phyloP scores from a whole-genome alignment of 1,140 invertebrate species.

The Drosophila pandora region DNA sequence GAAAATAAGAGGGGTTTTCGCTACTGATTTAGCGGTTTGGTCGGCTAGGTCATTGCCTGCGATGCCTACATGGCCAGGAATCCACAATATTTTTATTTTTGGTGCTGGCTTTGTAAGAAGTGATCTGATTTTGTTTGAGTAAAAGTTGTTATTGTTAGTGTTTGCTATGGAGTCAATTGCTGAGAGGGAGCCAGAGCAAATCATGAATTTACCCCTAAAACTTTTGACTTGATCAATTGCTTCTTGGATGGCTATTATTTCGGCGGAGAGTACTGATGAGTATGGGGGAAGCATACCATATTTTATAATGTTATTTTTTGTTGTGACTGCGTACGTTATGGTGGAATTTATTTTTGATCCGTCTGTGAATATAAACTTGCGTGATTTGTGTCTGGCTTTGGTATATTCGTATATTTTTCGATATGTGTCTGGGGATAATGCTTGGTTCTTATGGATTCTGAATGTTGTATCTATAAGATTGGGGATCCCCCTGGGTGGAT shows the following conservation, averaged over 20 bases:
- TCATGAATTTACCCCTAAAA: constrained; percentile 8
- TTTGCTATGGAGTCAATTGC: constrained; percentile 1
- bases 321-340: background rate
- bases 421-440: no score
- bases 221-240: constrained; percentile 13
- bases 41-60: constrained; percentile 14
- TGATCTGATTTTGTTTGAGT: constrained; percentile 14
- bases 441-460: no score
- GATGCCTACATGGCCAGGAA: constrained; percentile 19
- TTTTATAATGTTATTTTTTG: constrained; percentile 6
- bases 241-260: constrained; percentile 4
- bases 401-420: no score
- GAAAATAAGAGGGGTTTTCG: background rate
- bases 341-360: no score
- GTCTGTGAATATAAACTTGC: no score
- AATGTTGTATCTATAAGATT: no score
- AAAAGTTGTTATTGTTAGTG: background rate
- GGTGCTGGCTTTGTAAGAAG: background rate
- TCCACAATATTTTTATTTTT: constrained; percentile 15
- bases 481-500: no score
- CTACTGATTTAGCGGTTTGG: constrained; percentile 8
- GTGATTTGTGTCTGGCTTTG: no score
- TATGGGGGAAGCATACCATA: constrained; percentile 15
- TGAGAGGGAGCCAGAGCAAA: constrained; percentile 18
- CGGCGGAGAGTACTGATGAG: constrained; percentile 2